These are phyloP conservation scores for Poeciliopsis paucimaculata DNA, from an alignment of 2,797 vertebrate species.

Conservation along the genomic window DNA sequence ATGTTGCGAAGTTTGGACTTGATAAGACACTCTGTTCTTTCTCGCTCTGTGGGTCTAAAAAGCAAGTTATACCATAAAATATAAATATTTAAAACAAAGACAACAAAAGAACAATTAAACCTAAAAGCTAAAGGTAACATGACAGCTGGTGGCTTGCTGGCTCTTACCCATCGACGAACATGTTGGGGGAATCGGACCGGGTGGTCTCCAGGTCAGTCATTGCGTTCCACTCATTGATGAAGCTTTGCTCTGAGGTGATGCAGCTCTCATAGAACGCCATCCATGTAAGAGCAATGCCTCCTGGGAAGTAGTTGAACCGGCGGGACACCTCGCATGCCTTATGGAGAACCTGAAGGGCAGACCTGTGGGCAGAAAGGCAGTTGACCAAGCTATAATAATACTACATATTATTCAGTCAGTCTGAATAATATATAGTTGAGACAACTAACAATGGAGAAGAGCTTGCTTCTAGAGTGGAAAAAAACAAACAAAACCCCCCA, in stretches of 20 bases:
- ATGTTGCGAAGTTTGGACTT: constrained; percentile 94
- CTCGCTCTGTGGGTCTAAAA: constrained; percentile 90
- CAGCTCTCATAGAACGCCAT: constrained; percentile 95
- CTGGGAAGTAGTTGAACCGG: constrained; percentile 93
- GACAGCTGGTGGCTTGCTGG: background rate
- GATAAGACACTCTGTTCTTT: constrained; percentile 90
- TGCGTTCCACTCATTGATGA: constrained; percentile 96
- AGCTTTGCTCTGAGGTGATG: constrained; percentile 94
- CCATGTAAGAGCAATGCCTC: constrained; percentile 93
- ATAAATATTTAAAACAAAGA: constrained; percentile 10
- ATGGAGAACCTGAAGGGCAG: constrained; percentile 94
- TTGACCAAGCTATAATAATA: too few relatives aligned
- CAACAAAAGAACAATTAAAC: background rate
- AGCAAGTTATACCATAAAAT: constrained; percentile 34
- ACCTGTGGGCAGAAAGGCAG: constrained; percentile 79
- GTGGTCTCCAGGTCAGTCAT: constrained; percentile 95
- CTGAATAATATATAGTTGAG: background rate
- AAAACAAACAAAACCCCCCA: too few relatives aligned
- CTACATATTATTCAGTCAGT: too few relatives aligned
- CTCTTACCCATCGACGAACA: constrained; percentile 92
- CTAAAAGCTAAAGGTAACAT: background rate
- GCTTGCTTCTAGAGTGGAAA: background rate
- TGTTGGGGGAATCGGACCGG: constrained; percentile 89
- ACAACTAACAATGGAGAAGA: background rate
- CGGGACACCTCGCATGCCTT: constrained; percentile 94